Evolutionary conservation across 2,888 invertebrate species (phyloP).

Genomic region (Apamea epomidion): DNA sequence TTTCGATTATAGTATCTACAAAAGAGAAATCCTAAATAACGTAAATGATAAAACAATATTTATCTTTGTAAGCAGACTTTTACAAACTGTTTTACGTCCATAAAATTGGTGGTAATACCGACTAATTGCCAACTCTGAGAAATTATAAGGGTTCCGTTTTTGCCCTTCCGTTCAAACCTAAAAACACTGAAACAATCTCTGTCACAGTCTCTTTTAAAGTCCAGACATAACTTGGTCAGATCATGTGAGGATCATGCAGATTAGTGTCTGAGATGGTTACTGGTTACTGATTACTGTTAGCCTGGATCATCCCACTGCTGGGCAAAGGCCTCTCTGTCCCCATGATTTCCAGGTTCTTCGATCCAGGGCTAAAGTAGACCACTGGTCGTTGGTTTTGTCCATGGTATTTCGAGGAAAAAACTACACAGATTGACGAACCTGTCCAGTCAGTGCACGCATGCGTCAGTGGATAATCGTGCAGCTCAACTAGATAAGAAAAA

Average conservation of each 20-base stretch:
- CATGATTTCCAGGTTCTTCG: not conserved
- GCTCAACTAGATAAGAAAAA: no score
- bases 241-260: no score
- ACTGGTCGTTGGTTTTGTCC: no score
- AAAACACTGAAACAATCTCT: not conserved
- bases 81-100: not conserved
- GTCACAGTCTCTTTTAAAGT: not conserved
- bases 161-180: not conserved
- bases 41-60: not conserved
- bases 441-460: no score
- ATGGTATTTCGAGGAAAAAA: no score
- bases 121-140: not conserved
- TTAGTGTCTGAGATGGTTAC: no score
- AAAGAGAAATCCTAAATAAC: not conserved
- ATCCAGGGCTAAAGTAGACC: not conserved
- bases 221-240: no score
- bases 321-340: not conserved
- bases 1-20: not conserved
- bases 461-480: no score
- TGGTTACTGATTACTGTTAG: not conserved
- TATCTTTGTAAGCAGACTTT: not conserved
- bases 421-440: no score
- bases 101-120: not conserved
- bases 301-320: not conserved
- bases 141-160: not conserved